A percentile compares a stretch with the other conserved stretches of the same genome.
These are phyloP conservation scores for Sitobion miscanthi DNA, from an alignment of 1,140 invertebrate genomes.

Conservation along the genomic window DNA sequence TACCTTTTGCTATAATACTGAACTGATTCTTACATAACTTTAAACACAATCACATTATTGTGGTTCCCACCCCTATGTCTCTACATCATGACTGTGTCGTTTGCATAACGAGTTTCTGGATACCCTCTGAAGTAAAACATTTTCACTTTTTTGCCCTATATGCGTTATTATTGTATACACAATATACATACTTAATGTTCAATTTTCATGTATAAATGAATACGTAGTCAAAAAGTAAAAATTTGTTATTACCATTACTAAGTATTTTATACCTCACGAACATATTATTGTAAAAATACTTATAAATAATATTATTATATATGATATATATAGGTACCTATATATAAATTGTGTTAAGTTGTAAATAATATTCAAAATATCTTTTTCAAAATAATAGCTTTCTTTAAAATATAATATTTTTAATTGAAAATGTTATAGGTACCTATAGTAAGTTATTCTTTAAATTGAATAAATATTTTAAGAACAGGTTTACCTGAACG, in stretches of 20 bases:
- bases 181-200: background rate
- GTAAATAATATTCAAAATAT: too few relatives aligned
- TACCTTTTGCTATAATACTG: slow-evolving; percentile 30
- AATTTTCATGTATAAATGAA: background rate
- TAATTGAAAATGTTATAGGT: too few relatives aligned
- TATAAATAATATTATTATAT: too few relatives aligned
- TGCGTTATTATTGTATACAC: background rate
- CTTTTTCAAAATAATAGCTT: too few relatives aligned
- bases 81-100: slow-evolving; percentile 1
- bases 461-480: too few relatives aligned
- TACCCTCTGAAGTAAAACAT: slow-evolving; percentile 15
- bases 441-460: too few relatives aligned
- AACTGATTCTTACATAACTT: slow-evolving; percentile 47
- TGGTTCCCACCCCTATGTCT: background rate
- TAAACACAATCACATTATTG: slow-evolving; percentile 38
- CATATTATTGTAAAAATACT: background rate
- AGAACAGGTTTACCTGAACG: too few relatives aligned
- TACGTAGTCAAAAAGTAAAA: background rate
- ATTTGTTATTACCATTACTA: background rate
- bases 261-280: background rate
- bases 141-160: background rate
- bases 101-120: background rate
- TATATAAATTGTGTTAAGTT: too few relatives aligned
- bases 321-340: too few relatives aligned
- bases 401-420: too few relatives aligned